Base-by-base conservation (phyloP, 2,888 invertebrate species). In the Calephelis perditalis region DNA sequence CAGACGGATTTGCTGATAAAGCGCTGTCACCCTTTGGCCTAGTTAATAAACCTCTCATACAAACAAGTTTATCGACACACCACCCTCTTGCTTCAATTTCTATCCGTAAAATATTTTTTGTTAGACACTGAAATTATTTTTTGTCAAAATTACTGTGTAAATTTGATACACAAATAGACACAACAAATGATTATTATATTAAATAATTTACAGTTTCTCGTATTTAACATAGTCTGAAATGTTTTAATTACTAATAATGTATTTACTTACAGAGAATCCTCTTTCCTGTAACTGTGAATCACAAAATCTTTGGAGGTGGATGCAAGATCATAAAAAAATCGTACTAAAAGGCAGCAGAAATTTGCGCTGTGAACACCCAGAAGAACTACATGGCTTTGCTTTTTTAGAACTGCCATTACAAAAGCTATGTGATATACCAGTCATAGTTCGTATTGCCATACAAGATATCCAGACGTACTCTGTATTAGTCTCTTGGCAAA, bases 291-390 rank as follows among this genome's bases (percentile, higher is more conserved):
- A 94, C 76, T 98, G 98, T 81, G 96, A 97, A 79, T 94, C 97
- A 63, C 96, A 97, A 84, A 96, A 96, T 79, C 92, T 97, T 57
- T 97, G 98, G 96, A 95, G 95, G 86, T 98, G 97, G 98, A 92
- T 98, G 78, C 92, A 96, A 75, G 95, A 96, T 80, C 96, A 98
- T 88, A 93, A 94, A 75, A 96, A 97, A 86, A 92, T 95, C 62
- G 89, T 95, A 40, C 76, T 87, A 63, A 92, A 92, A 68, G 91
- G 92, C 71, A 92, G 92, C 73, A 81, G 87, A 64, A 90, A 92
- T 66, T 91, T 96, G 71, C 93, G 94, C 67, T 97, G 97, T 83
- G 96, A 96, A 80, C 94, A 96, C 73, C 97, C 97, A 0, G 94
- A 95, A 66, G 95, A 95, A 80, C 92, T 97, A 66, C 93, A 94